A percentile compares a stretch with the other conserved stretches of the same genome.
Conservation (phyloP, 2,113 vertebrate genomes). For the Eulacestoma nigropectus region DNA sequence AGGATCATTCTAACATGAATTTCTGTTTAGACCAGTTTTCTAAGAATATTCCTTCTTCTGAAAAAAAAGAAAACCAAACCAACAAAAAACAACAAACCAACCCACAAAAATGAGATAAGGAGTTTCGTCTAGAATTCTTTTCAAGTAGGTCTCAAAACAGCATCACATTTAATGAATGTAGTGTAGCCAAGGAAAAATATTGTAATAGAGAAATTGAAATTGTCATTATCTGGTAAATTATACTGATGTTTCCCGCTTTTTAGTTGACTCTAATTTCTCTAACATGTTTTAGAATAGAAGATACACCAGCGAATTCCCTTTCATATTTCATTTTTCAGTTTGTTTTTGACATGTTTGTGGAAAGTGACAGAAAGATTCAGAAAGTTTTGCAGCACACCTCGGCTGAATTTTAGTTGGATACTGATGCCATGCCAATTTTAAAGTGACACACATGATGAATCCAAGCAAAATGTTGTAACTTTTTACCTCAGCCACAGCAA, state of each 20-base stretch:
- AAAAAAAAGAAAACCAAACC: background rate
- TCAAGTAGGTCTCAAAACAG: background rate
- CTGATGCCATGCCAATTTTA: background rate
- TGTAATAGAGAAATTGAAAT: background rate
- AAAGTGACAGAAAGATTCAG: background rate
- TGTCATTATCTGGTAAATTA: background rate
- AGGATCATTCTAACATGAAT: background rate
- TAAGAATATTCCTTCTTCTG: background rate
- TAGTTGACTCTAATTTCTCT: background rate
- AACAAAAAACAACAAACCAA: background rate
- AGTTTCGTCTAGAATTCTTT: background rate
- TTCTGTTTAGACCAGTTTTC: background rate
- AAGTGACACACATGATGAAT: background rate
- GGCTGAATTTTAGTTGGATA: background rate
- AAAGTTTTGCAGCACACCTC: background rate
- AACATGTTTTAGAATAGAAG: background rate
- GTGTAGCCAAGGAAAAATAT: background rate
- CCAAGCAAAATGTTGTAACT: background rate
- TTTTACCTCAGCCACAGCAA: background rate
- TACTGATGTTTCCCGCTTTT: background rate
- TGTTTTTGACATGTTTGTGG: background rate
- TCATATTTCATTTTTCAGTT: background rate
- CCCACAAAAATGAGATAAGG: background rate
- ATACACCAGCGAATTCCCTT: background rate
- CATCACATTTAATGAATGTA: background rate